These are phyloP conservation scores for Tenthredo amoena DNA, from an alignment of 2,888 invertebrate genomes.

Conservation along the genomic window DNA sequence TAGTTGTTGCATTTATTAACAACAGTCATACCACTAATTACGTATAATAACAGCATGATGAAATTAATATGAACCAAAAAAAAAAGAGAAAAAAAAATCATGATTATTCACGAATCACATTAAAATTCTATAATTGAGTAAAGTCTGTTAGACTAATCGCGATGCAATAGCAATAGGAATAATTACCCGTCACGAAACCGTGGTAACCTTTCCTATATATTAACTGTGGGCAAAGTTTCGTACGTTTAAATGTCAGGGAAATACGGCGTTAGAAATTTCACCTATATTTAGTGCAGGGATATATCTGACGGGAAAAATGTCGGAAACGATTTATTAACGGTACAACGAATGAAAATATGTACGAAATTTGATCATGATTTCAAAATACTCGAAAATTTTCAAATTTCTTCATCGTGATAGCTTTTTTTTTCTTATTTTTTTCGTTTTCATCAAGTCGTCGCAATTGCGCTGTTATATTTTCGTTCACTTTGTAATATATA, in stretches of 20 bases:
- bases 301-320: background rate
- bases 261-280: background rate
- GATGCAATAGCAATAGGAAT: background rate
- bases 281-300: background rate
- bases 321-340: no score
- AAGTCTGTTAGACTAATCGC: background rate
- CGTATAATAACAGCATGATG: background rate
- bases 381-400: background rate
- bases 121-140: background rate
- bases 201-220: constrained; percentile 14
- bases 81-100: background rate
- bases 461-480: background rate
- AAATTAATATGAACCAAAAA: background rate
- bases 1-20: background rate
- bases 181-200: constrained; percentile 14
- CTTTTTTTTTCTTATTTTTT: background rate
- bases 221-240: background rate
- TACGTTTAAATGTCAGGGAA: constrained; percentile 8
- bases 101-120: background rate
- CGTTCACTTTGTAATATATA: background rate
- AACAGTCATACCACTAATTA: background rate
- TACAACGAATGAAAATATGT: no score
- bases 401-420: background rate
- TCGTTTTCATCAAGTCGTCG: background rate
- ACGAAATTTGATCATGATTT: no score